Evolutionary conservation across 2,888 invertebrate genomes (phyloP).

Genomic region (Liposcelis brunnea): DNA sequence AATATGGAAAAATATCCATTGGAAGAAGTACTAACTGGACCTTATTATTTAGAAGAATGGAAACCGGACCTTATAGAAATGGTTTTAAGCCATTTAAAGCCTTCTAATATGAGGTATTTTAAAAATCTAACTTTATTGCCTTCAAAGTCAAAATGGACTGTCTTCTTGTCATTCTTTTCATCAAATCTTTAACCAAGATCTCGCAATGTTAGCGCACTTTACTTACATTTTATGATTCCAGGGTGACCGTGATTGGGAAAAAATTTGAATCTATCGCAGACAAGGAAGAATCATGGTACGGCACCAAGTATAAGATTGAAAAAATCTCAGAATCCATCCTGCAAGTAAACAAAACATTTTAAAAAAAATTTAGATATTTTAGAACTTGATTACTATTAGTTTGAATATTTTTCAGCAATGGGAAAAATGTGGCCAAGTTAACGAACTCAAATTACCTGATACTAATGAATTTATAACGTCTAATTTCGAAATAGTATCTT

Average conservation of each 20-base stretch:
- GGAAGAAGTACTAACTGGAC: conserved; percentile 66
- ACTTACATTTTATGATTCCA: too few relatives aligned
- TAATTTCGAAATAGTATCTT: conserved; percentile 49
- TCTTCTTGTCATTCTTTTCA: too few relatives aligned
- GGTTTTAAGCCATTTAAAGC: conserved; percentile 51
- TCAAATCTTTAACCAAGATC: too few relatives aligned
- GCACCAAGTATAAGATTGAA: conserved; percentile 65
- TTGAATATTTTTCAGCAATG: conserved; percentile 36
- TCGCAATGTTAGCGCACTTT: too few relatives aligned
- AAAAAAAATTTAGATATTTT: too few relatives aligned
- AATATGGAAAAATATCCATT: conserved; percentile 23
- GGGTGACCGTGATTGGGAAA: conserved; percentile 61
- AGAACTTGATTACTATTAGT: too few relatives aligned
- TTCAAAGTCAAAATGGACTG: too few relatives aligned
- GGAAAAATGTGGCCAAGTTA: conserved; percentile 42
- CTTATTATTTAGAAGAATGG: conserved; percentile 67
- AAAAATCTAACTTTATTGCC: too few relatives aligned
- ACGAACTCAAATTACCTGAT: conserved; percentile 55
- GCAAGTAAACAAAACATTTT: too few relatives aligned
- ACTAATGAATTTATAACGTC: conserved; percentile 87
- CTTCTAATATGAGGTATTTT: conserved; percentile 66
- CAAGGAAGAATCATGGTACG: conserved; percentile 74
- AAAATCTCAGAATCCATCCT: conserved; percentile 30
- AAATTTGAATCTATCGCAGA: conserved; percentile 51
- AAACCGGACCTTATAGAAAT: conserved; percentile 63